Base-by-base conservation (phyloP, 2,113 vertebrate genomes). In the Lamprotornis superbus region DNA sequence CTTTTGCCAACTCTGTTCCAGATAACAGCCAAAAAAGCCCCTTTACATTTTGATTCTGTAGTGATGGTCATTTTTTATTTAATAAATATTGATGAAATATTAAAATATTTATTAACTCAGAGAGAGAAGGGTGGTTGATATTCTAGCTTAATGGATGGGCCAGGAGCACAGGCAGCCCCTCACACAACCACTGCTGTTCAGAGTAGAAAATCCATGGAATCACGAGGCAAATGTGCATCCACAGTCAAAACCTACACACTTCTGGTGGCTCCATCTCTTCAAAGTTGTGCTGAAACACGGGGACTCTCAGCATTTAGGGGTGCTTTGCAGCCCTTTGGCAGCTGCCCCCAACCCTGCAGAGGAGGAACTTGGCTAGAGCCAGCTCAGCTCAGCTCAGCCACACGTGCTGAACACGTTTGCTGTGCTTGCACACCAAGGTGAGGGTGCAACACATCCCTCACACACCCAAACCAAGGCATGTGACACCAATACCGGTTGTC, bases 401-500 rank as follows among this genome's bases (percentile, higher is more conserved):
- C 50, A 35, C 3, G 4, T 39, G 55, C 55, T n/a, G 47, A 11
- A 19, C 74, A 63, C 2, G 2, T 14, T n/a, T 30, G 20, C 49
- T 31, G 83, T 5, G 61, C 35, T 14, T 5, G 21, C 82, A 46
- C 65, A 56, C 40, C 2, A 3, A 25, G 73, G 17, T 22, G 77
- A 12, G 39, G 40, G 22, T 3, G 57, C 50, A 75, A 40, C 33
- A 3, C 15, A 9, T 5, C 55, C 61, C 78, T 24, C 22, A 20
- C 35, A 17, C 24, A 1, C 15, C 15, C 47, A 19, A 4, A 37
- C 8, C 33, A 9, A 24, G 0, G 2, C 2, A 2, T 1, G 42
- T 0, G 0, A 64, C 81, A 56, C 64, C 11, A 60, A 21, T 2
- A 31, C 3, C 12, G 1, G 4, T 2, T 8, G 6, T 11, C 50